Base-by-base conservation (phyloP, 2,888 invertebrate species). In the Romanomermis culicivorax region DNA sequence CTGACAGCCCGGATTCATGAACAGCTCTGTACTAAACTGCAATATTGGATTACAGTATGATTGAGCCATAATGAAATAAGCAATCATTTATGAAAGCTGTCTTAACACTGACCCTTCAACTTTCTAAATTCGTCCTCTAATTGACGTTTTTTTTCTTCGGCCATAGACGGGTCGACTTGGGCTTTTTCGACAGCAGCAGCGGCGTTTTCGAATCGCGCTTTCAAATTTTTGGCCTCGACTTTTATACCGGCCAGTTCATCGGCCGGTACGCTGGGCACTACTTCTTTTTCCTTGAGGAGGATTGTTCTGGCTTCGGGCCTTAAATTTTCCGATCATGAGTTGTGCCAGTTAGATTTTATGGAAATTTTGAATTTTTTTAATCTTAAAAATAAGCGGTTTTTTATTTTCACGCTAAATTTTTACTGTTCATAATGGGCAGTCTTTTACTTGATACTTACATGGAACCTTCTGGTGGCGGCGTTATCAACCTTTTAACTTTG, bases 71-170 rank as follows among this genome's bases (percentile, higher is more conserved):
- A n/a, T n/a, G n/a, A n/a, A n/a, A n/a, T n/a, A n/a, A n/a, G n/a
- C n/a, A n/a, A n/a, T n/a, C n/a, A n/a, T n/a, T n/a, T n/a, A n/a
- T n/a, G n/a, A n/a, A n/a, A n/a, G n/a, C n/a, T 45, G 7, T 23
- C 7, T 45, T 23, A 20, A 42, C 7, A 51, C 62, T 47, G 43
- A 68, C 67, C 62, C 59, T 66, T 68, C 52, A 65, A 55, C 24
- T 58, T 57, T 52, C 65, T 62, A 57, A 68, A 67, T 58, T 68
- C 68, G 55, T 70, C 69, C 23, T 67, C 65, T 58, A 72, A 65
- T 45, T 70, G 64, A 48, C 63, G 61, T 48, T 66, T 64, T 58
- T 64, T 64, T 27, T 70, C 69, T 36, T 69, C 69, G n/a, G 61
- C 62, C 1, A 62, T 60, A n/a, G n/a, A n/a, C n/a, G n/a, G n/a